Conservation (phyloP, 2,113 vertebrate genomes). For the Dicerorhinus sumatrensis region DNA sequence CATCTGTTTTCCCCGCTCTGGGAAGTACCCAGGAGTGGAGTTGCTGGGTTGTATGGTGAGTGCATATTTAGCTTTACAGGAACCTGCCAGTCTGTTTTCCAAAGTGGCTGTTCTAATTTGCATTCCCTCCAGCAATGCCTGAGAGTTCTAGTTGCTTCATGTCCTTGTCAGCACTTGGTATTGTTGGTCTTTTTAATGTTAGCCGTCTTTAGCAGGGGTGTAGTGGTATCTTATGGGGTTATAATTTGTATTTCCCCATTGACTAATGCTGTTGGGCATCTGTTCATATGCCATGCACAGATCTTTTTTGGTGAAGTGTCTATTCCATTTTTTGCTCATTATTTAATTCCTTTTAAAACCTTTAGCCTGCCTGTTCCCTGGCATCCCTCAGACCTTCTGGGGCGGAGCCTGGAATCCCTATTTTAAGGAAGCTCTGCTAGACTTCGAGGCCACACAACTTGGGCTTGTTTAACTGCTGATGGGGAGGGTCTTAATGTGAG, state of each 20-base stretch:
- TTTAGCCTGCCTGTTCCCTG: neutral
- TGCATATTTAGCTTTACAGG: accelerated
- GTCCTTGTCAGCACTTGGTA: neutral
- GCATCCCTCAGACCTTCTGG: neutral
- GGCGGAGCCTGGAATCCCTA: neutral
- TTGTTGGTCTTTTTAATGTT: too few relatives aligned
- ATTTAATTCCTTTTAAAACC: neutral
- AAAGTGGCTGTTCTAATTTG: accelerated
- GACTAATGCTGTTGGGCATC: accelerated
- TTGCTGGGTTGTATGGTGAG: accelerated
- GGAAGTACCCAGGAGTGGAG: neutral
- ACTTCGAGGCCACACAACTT: neutral
- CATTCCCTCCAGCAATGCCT: accelerated
- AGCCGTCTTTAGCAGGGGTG: accelerated
- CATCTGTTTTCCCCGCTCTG: accelerated
- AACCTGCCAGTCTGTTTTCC: neutral
- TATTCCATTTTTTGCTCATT: neutral
- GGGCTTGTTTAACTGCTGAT: too few relatives aligned
- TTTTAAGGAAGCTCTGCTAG: neutral
- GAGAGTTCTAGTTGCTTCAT: too few relatives aligned
- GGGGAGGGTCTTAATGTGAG: neutral
- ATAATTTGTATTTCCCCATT: neutral
- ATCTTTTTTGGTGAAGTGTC: neutral
- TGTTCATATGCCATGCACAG: accelerated
- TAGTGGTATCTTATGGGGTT: accelerated